Evolutionary conservation across 2,888 invertebrate species (phyloP).

Genomic region (Thecocarcelia acutangulata): DNA sequence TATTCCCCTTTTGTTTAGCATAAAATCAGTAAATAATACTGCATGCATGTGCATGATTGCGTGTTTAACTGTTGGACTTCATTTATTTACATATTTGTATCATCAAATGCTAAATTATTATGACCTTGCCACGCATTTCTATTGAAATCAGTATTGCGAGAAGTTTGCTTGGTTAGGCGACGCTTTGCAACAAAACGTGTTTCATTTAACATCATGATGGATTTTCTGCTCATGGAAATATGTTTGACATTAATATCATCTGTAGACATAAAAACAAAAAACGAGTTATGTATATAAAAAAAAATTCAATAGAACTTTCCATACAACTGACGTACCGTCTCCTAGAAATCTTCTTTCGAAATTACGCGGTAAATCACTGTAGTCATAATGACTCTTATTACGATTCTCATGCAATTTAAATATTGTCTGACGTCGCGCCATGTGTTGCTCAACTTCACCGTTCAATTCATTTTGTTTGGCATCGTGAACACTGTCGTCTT

Average conservation of each 20-base stretch:
- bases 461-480: constrained; percentile 50
- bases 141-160: constrained; percentile 72
- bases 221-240: constrained; percentile 78
- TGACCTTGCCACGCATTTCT: constrained; percentile 72
- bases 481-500: constrained; percentile 75
- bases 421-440: constrained; percentile 77
- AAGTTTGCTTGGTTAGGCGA: constrained; percentile 72
- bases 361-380: constrained; percentile 80
- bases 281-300: not conserved
- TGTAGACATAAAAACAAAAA: constrained; percentile 49
- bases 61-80: too few species aligned
- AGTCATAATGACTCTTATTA: constrained; percentile 76
- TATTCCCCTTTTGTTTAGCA: too few species aligned
- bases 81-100: constrained; percentile 59
- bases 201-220: constrained; percentile 77
- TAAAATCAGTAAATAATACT: too few species aligned
- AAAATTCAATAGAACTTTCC: not conserved
- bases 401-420: constrained; percentile 77
- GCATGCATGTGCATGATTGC: too few species aligned
- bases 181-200: constrained; percentile 76
- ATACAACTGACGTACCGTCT: constrained; percentile 72
- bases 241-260: constrained; percentile 77
- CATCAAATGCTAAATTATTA: constrained; percentile 75
- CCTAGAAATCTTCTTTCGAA: constrained; percentile 78
- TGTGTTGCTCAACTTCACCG: constrained; percentile 71